These are phyloP conservation scores for Theretra japonica DNA, from an alignment of 2,888 invertebrate genomes.

Conservation along the genomic window DNA sequence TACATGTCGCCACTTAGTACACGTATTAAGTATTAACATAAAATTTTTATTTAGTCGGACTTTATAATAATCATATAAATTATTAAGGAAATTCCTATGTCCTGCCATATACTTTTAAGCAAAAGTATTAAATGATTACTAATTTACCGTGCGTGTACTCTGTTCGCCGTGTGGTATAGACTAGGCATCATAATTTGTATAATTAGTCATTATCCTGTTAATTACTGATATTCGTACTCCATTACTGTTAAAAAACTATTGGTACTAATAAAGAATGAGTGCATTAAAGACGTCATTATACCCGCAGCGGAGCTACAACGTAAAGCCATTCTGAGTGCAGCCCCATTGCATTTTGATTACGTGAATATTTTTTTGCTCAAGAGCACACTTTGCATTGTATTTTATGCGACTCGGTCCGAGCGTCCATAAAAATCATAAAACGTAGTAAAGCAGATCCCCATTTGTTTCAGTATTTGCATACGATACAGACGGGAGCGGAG, in stretches of 20 bases:
- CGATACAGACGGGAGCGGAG: conserved; percentile 69
- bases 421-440: conserved; percentile 77
- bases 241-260: not conserved
- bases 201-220: too few relatives aligned
- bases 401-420: conserved; percentile 54
- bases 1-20: not conserved
- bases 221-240: too few relatives aligned
- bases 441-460: conserved; percentile 68
- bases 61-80: not conserved
- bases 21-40: not conserved
- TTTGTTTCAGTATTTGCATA: conserved; percentile 80
- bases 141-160: too few relatives aligned
- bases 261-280: not conserved
- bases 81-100: too few relatives aligned
- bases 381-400: conserved; percentile 59
- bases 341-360: conserved; percentile 45
- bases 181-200: too few relatives aligned
- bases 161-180: too few relatives aligned
- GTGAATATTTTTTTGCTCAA: conserved; percentile 51
- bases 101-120: too few relatives aligned
- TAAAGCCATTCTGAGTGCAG: conserved; percentile 29
- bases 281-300: conserved; percentile 21
- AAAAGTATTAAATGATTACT: too few relatives aligned
- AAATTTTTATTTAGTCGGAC: not conserved
- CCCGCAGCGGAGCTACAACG: conserved; percentile 32